Conservation (phyloP, 1,140 invertebrate species). For the Neuroterus valhalla region DNA sequence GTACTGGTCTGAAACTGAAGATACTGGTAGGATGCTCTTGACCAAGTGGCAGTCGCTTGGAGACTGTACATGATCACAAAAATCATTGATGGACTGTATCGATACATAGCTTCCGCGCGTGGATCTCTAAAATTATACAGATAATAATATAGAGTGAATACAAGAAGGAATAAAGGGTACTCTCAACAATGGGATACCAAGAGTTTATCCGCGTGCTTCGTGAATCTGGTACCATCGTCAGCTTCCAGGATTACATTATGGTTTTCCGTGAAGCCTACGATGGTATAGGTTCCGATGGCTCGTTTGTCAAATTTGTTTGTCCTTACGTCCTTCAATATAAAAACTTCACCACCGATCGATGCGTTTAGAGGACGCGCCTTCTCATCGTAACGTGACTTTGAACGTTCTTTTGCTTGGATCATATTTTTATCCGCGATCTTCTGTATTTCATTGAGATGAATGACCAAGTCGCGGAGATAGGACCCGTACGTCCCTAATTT, state of each 20-base stretch:
- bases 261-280: neutral
- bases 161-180: too few species aligned
- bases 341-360: neutral
- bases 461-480: neutral
- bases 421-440: neutral
- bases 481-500: neutral
- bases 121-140: too few species aligned
- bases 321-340: neutral
- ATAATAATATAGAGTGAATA: too few species aligned
- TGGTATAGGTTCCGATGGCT: neutral
- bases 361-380: neutral
- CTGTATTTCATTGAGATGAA: neutral
- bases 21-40: too few species aligned
- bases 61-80: too few species aligned
- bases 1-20: too few species aligned
- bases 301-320: neutral
- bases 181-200: too few species aligned
- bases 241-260: constrained; percentile 3
- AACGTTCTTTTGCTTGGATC: neutral
- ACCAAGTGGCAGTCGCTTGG: too few species aligned
- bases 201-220: constrained; percentile 22
- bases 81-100: too few species aligned
- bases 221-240: neutral
- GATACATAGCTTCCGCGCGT: too few species aligned
- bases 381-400: neutral